Evolutionary conservation across 2,888 invertebrate genomes (phyloP), one percentile per base, ranked within the genome.

Genomic region (Ochropleura leucogaster): DNA sequence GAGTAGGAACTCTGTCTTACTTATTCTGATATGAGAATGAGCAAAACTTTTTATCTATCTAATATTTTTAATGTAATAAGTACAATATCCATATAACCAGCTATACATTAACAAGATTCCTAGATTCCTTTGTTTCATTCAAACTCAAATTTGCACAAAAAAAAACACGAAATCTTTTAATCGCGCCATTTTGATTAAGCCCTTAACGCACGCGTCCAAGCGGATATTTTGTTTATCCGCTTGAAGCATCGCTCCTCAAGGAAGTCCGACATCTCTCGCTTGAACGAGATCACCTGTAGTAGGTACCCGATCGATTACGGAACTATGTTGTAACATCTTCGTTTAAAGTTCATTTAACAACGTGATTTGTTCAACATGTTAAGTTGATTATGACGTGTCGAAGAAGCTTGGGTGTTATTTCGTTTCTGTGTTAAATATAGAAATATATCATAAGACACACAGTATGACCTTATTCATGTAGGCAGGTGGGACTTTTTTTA

Each of bases 261-360:
- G 77, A 77, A 80, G 66, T 75, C 79, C 64, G 74, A 80, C 74
- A 83, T 80, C 75, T 85, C 70, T 75, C 66, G 68, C 74, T 60
- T 82, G 72, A 86, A 77, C 75, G 75, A 46, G 62, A 68, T 68
- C 84, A 81, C 78, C 76, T 81, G 84, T 77, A 69, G 51, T 55
- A 57, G 68, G 51, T 55, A 57, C 55, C 18, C 9, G 14, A 59
- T 42, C 42, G 76, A 63, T 60, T 68, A 55, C 40, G 72, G 70
- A 84, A 76, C 51, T 72, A 60, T 57, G 62, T 64, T 10, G 53
- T 62, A 65, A 75, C 71, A 75, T 63, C 67, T 63, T 46, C 46
- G 8, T 53, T 70, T 73, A 72, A 71, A 71, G 51, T 59, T 80
- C 53, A 76, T 65, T 84, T 12, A 70, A 60, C 72, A 72, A 55